These are phyloP conservation scores for Acrobasis repandana DNA, from an alignment of 2,888 invertebrate species.

Conservation along the genomic window DNA sequence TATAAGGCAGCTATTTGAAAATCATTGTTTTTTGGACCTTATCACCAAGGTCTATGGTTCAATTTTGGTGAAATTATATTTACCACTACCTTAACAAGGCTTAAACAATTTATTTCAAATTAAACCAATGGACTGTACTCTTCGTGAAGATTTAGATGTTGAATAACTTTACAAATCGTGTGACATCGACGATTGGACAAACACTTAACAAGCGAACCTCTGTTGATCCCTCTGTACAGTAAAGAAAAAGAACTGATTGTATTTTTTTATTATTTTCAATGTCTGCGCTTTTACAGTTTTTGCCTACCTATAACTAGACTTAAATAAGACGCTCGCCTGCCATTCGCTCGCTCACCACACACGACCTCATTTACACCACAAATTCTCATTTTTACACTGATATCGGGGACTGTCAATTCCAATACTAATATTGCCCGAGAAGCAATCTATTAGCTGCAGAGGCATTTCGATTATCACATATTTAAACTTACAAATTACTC, in stretches of 20 bases:
- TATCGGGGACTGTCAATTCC: slow-evolving; percentile 77
- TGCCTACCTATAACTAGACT: slow-evolving; percentile 81
- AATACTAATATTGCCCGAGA: slow-evolving; percentile 56
- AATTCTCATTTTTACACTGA: slow-evolving; percentile 70
- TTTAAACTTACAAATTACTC: slow-evolving; percentile 41
- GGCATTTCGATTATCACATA: slow-evolving; percentile 67
- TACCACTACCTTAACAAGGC: too few relatives aligned
- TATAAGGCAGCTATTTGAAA: too few relatives aligned
- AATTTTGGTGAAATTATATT: too few relatives aligned
- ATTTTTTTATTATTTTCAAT: slow-evolving; percentile 23
- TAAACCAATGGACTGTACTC: too few relatives aligned
- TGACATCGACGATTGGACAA: not conserved
- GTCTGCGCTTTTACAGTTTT: slow-evolving; percentile 63
- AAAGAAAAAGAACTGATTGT: slow-evolving; percentile 61
- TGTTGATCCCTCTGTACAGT: slow-evolving; percentile 76
- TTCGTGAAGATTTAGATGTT: too few relatives aligned
- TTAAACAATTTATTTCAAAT: too few relatives aligned
- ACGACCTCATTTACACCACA: slow-evolving; percentile 64
- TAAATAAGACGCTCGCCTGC: slow-evolving; percentile 58
- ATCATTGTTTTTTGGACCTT: too few relatives aligned
- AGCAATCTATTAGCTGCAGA: slow-evolving; percentile 61
- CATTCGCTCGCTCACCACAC: slow-evolving; percentile 51
- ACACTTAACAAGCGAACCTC: slow-evolving; percentile 44
- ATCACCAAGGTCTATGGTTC: too few relatives aligned
- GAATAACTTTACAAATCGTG: not conserved